Evolutionary conservation across 2,888 invertebrate genomes (phyloP).

Genomic region (Anthophora plumipes): DNA sequence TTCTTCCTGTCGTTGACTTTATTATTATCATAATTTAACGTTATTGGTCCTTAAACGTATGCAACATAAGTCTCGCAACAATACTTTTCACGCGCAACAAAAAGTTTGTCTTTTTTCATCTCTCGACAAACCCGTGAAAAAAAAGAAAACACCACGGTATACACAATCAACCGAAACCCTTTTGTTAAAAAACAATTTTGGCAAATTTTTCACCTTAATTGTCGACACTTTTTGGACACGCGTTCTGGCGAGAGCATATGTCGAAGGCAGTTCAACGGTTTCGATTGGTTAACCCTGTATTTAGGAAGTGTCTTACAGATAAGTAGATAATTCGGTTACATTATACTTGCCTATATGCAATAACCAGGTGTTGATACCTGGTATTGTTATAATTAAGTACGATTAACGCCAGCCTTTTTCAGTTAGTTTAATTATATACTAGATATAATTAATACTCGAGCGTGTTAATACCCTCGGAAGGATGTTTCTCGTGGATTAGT

Average conservation of each 20-base stretch:
- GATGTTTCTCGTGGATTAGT: slow-evolving; percentile 12
- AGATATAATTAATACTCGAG: slow-evolving; percentile 63
- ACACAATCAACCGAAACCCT: neutral
- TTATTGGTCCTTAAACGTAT: slow-evolving; percentile 69
- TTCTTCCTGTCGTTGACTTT: slow-evolving; percentile 28
- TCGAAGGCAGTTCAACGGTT: slow-evolving; percentile 70
- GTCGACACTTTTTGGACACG: slow-evolving; percentile 11
- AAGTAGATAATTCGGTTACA: slow-evolving; percentile 51
- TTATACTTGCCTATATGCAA: slow-evolving; percentile 42
- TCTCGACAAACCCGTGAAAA: slow-evolving; percentile 24
- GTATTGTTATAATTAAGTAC: slow-evolving; percentile 56
- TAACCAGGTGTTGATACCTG: slow-evolving; percentile 52
- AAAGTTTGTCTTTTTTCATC: no score
- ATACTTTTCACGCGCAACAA: slow-evolving; percentile 44
- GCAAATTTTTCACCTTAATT: neutral
- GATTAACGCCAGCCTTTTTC: slow-evolving; percentile 73
- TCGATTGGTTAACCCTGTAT: slow-evolving; percentile 70
- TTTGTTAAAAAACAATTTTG: neutral
- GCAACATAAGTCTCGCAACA: slow-evolving; percentile 53
- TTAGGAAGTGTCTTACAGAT: slow-evolving; percentile 62
- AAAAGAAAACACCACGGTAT: no score
- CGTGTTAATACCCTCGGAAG: slow-evolving; percentile 40
- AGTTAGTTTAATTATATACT: slow-evolving; percentile 74
- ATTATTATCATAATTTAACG: slow-evolving; percentile 50
- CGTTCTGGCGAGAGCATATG: slow-evolving; percentile 50